These are phyloP conservation scores for Reinhardtius hippoglossoides DNA, from an alignment of 2,113 vertebrate species.

Conservation along the genomic window DNA sequence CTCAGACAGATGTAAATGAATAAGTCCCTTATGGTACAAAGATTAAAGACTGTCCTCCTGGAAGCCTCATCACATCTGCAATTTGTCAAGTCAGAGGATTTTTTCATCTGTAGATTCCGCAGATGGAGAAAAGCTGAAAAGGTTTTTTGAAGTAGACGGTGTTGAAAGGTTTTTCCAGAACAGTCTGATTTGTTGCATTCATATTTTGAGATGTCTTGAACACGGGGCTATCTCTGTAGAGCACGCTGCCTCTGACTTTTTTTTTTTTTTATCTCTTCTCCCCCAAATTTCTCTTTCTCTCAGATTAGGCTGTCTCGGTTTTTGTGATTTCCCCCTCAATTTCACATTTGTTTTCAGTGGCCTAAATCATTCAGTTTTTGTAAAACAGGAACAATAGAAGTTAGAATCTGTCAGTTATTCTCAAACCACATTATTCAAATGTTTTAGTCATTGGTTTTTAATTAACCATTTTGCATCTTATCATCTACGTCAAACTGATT, in stretches of 20 bases:
- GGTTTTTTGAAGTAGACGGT: not conserved
- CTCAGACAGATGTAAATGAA: conserved; percentile 9
- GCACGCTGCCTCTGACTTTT: not conserved
- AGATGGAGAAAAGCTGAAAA: conserved; percentile 38
- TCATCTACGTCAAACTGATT: too few species aligned
- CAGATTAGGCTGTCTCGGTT: not conserved
- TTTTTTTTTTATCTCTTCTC: conserved; percentile 8
- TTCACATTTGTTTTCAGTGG: not conserved
- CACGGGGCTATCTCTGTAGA: conserved; percentile 12
- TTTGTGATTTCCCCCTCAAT: not conserved
- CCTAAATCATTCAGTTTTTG: too few species aligned
- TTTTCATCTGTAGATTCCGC: conserved; percentile 18
- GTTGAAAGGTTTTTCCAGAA: conserved; percentile 19
- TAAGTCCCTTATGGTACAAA: conserved; percentile 2
- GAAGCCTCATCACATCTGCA: conserved; percentile 18
- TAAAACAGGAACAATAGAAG: too few species aligned
- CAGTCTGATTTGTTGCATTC: conserved; percentile 15
- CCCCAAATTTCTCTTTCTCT: not conserved
- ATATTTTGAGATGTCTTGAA: not conserved
- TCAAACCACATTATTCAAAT: too few species aligned
- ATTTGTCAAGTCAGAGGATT: not conserved
- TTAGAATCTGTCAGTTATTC: too few species aligned
- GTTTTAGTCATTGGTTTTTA: too few species aligned
- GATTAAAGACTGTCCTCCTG: not conserved
- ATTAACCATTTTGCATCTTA: too few species aligned